Evolutionary conservation across 2,797 vertebrate genomes (phyloP).

Genomic region (Rhinophrynus dorsalis): DNA sequence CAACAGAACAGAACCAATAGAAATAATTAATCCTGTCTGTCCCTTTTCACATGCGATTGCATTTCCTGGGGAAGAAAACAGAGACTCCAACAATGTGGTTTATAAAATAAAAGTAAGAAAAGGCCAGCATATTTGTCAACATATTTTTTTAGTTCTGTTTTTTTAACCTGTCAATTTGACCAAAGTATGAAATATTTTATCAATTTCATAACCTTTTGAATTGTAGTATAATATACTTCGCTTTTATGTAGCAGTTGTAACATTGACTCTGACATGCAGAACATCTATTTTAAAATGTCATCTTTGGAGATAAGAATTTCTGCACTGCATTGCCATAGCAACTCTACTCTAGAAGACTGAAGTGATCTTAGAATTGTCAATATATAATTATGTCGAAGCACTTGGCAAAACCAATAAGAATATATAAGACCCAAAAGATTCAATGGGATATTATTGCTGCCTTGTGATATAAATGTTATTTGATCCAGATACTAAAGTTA

Average conservation of each 20-base stretch:
- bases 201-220: background rate
- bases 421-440: background rate
- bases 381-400: background rate
- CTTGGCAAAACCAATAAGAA: background rate
- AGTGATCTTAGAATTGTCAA: background rate
- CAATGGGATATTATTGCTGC: background rate
- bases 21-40: too few relatives aligned
- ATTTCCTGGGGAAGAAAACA: too few relatives aligned
- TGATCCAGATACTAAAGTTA: background rate
- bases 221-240: background rate
- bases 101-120: too few relatives aligned
- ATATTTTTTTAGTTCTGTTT: too few relatives aligned
- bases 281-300: slow-evolving; percentile 29
- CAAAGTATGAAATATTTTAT: background rate
- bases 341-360: background rate
- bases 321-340: slow-evolving; percentile 15
- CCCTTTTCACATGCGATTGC: too few relatives aligned
- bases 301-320: background rate
- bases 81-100: too few relatives aligned
- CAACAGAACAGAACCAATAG: too few relatives aligned
- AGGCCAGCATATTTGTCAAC: too few relatives aligned
- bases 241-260: background rate
- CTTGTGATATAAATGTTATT: background rate
- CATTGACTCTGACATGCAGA: slow-evolving; percentile 13
- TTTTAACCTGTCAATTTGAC: background rate